Percentiles rank a stretch among this genome's conserved stretches.
Conservation (phyloP, 2,888 invertebrate species). For the Caenorhabditis sinica region DNA sequence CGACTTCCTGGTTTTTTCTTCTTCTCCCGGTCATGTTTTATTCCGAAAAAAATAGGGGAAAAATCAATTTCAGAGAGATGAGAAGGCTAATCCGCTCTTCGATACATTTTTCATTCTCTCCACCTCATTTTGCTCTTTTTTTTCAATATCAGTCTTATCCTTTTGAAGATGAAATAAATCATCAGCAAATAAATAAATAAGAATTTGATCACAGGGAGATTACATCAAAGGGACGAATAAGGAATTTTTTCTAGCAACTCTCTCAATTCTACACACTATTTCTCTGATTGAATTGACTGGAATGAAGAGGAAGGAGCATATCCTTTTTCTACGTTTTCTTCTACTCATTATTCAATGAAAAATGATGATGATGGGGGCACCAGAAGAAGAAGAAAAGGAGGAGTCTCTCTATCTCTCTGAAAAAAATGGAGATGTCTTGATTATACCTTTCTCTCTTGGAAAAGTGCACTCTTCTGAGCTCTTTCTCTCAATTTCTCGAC, state of each 20-base stretch:
- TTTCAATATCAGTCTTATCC: no score
- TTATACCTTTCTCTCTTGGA: constrained; percentile 31
- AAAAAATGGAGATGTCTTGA: constrained; percentile 31
- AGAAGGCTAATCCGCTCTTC: not conserved
- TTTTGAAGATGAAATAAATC: not conserved
- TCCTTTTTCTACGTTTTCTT: constrained; percentile 2
- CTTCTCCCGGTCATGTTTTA: no score
- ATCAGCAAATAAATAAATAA: no score
- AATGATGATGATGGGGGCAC: constrained; percentile 5
- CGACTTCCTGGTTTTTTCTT: not conserved
- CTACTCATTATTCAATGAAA: constrained; percentile 27
- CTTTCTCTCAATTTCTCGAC: not conserved
- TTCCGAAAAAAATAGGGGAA: not conserved
- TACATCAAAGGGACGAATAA: not conserved
- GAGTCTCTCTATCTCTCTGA: not conserved
- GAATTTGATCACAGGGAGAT: no score
- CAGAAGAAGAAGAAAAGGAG: not conserved
- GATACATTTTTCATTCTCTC: not conserved
- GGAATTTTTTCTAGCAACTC: not conserved
- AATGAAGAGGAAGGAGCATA: not conserved
- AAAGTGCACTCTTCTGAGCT: constrained; percentile 26
- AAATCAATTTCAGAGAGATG: constrained; percentile 2
- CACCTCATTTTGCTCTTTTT: no score
- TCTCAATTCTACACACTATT: constrained; percentile 8
- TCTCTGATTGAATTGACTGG: constrained; percentile 44